phyloP scores from a whole-genome alignment of 2,888 invertebrate species.

The Erynnis tages region DNA sequence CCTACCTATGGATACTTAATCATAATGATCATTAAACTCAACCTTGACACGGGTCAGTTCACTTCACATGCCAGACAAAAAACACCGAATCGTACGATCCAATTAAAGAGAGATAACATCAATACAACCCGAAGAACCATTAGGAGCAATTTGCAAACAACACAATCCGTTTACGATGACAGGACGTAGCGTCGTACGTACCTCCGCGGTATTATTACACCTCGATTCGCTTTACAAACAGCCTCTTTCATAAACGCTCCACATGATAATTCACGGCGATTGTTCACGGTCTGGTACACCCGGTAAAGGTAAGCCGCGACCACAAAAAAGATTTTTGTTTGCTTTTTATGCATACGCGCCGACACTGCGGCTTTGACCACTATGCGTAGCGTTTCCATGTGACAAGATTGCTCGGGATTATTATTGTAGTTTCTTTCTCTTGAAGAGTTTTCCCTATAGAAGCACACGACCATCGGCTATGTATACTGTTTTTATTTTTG shows the following conservation, averaged over 20 bases:
- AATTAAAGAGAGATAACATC: constrained; percentile 39
- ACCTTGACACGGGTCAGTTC: constrained; percentile 15
- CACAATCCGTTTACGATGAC: constrained; percentile 61
- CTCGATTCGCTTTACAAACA: constrained; percentile 68
- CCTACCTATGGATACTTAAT: no score
- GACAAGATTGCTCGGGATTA: neutral
- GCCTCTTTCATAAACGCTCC: constrained; percentile 70
- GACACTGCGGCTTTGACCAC: constrained; percentile 65
- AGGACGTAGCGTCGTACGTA: constrained; percentile 41
- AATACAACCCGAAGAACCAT: constrained; percentile 44
- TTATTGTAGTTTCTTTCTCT: neutral
- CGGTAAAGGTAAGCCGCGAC: constrained; percentile 74
- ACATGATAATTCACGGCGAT: constrained; percentile 75
- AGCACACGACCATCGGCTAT: no score
- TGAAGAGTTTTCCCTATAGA: no score
- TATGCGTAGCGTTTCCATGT: constrained; percentile 35
- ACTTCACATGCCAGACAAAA: constrained; percentile 26
- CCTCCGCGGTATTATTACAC: constrained; percentile 56
- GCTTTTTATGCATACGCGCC: constrained; percentile 62
- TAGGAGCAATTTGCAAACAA: constrained; percentile 62
- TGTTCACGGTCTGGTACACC: constrained; percentile 77
- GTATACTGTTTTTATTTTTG: no score
- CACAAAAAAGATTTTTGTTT: constrained; percentile 76
- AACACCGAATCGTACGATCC: constrained; percentile 29
- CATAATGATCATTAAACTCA: neutral